A percentile compares a stretch with the other conserved stretches of the same genome.
These are phyloP conservation scores for Luehdorfia chinensis DNA, from an alignment of 1,140 invertebrate genomes.

Conservation along the genomic window DNA sequence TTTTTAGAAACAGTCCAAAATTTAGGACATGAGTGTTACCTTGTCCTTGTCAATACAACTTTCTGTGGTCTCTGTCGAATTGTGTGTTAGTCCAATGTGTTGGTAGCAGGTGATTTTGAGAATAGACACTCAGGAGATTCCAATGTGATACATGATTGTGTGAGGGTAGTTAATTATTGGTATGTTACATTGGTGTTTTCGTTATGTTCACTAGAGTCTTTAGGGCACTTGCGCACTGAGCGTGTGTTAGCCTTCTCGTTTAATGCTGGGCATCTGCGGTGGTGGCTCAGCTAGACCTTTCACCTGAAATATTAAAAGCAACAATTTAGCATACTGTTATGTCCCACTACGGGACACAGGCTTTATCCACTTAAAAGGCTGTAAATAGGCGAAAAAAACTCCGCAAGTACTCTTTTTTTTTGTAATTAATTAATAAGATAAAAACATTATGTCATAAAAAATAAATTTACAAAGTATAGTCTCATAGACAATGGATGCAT, in stretches of 20 bases:
- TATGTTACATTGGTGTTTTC: constrained; percentile 56
- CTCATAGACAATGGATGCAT: too few relatives aligned
- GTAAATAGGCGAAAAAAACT: too few relatives aligned
- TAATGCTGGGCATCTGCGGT: constrained; percentile 70
- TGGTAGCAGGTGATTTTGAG: not conserved
- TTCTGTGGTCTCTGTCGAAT: too few relatives aligned
- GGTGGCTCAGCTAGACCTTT: constrained; percentile 68
- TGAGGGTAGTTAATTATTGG: constrained; percentile 25
- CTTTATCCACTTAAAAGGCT: too few relatives aligned
- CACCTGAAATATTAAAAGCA: constrained; percentile 36
- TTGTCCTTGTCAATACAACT: too few relatives aligned
- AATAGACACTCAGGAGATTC: not conserved
- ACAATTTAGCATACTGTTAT: not conserved
- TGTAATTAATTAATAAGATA: too few relatives aligned
- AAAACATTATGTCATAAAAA: too few relatives aligned
- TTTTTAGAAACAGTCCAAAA: too few relatives aligned
- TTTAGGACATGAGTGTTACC: too few relatives aligned
- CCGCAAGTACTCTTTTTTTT: too few relatives aligned
- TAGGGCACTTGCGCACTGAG: constrained; percentile 32
- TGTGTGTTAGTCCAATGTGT: constrained; percentile 4
- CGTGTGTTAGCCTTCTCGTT: constrained; percentile 59
- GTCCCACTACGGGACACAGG: too few relatives aligned
- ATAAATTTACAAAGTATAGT: too few relatives aligned
- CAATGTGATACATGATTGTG: constrained; percentile 13
- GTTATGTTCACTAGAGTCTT: constrained; percentile 55